Percentiles rank a stretch among this genome's conserved stretches.
phyloP scores from a whole-genome alignment of 2,113 vertebrate species.

The sheep (Ovis aries) region DNA sequence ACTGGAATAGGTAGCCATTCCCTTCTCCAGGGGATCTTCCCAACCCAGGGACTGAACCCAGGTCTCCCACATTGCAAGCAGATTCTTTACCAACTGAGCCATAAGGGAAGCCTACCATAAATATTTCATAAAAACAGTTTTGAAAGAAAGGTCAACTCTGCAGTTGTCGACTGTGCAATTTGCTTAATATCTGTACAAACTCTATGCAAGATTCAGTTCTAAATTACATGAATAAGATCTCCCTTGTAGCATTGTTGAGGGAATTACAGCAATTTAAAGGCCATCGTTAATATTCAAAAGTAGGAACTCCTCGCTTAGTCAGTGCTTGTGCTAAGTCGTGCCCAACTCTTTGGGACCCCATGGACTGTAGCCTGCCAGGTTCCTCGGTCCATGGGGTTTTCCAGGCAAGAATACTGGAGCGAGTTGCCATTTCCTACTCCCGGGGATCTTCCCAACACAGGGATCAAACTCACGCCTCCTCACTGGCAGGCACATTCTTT shows the following conservation, averaged over 20 bases:
- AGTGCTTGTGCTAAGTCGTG: not conserved
- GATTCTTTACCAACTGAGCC: not conserved
- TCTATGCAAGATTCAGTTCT: conserved; percentile 34
- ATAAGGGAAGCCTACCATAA: not conserved
- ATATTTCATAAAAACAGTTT: not conserved
- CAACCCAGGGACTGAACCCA: not conserved
- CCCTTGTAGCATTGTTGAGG: not conserved
- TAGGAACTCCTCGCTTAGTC: conserved; percentile 24
- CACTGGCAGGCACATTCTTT: not conserved
- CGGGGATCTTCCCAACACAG: not conserved
- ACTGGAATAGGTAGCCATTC: not conserved
- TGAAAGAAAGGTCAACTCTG: not conserved
- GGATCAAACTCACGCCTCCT: not conserved
- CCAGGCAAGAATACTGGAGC: not conserved
- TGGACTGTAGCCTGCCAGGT: not conserved
- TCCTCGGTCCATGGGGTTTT: not conserved
- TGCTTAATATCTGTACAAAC: conserved; percentile 46
- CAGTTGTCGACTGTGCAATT: not conserved
- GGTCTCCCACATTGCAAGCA: not conserved
- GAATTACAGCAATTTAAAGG: conserved; percentile 22
- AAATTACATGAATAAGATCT: conserved; percentile 7
- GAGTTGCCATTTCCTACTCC: not conserved
- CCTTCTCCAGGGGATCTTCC: not conserved
- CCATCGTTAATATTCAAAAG: not conserved
- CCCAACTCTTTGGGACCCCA: not conserved